Evolutionary conservation across 1,140 invertebrate genomes (phyloP).

Genomic region (Caenorhabditis remanei): DNA sequence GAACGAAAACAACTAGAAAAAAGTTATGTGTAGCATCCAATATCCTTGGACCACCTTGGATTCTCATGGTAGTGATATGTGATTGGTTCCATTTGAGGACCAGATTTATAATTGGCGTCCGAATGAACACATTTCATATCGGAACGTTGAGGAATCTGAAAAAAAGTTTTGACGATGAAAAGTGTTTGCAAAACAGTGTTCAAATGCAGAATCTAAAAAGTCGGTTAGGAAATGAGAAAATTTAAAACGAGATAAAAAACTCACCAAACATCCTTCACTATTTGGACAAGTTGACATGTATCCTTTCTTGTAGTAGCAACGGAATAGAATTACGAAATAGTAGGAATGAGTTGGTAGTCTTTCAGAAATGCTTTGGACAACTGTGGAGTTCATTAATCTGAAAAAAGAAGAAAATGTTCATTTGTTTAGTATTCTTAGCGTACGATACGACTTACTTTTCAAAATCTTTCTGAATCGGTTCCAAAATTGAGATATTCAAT

Average conservation of each 20-base stretch:
- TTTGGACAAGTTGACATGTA: slow-evolving; percentile 19
- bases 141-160: slow-evolving; percentile 17
- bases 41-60: slow-evolving; percentile 7
- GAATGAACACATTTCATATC: not conserved
- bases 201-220: too few relatives aligned
- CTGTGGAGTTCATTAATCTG: not conserved
- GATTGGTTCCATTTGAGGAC: not conserved
- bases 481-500: not conserved
- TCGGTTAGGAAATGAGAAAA: not conserved
- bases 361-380: not conserved
- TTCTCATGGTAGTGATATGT: slow-evolving; percentile 8
- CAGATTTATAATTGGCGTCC: not conserved
- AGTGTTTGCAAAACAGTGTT: not conserved
- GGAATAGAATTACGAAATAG: not conserved
- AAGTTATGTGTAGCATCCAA: not conserved
- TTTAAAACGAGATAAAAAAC: not conserved
- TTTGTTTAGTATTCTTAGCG: too few relatives aligned
- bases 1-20: too few relatives aligned
- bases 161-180: not conserved
- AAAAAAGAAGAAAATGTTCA: not conserved
- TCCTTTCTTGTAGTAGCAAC: not conserved
- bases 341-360: not conserved
- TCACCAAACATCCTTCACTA: slow-evolving; percentile 4
- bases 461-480: slow-evolving; percentile 1
- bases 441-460: not conserved